phyloP scores from a whole-genome alignment of 2,888 invertebrate genomes.

The Alitta virens region DNA sequence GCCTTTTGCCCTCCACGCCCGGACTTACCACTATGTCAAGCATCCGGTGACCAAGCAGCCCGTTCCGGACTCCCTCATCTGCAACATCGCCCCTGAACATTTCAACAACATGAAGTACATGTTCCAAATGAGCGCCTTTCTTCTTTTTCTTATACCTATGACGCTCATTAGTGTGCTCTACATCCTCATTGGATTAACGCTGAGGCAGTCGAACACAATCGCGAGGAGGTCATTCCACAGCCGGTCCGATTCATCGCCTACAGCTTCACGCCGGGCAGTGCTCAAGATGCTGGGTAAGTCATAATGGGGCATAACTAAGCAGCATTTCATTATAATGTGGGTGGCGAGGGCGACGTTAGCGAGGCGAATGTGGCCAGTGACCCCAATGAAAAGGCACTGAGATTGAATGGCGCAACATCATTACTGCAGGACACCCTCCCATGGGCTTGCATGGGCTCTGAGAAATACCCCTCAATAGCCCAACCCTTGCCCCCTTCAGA shows the following conservation, averaged over 20 bases:
- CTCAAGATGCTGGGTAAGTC: conserved; percentile 48
- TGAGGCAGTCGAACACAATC: conserved; percentile 33
- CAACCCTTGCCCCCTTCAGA: too few species aligned
- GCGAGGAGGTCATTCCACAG: conserved; percentile 21
- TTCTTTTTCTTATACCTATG: conserved; percentile 78
- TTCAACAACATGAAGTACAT: conserved; percentile 56
- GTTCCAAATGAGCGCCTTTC: conserved; percentile 75
- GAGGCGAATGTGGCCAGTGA: too few species aligned
- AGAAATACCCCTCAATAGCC: too few species aligned
- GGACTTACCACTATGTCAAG: conserved; percentile 37
- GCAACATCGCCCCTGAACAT: conserved; percentile 42
- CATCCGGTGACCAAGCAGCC: conserved; percentile 34
- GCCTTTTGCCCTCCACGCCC: conserved; percentile 47
- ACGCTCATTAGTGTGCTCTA: conserved; percentile 76
- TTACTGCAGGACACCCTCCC: too few species aligned
- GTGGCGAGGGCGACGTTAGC: too few species aligned
- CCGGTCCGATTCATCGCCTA: background rate
- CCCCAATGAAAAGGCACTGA: too few species aligned
- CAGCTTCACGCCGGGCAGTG: conserved; percentile 35
- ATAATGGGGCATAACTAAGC: too few species aligned
- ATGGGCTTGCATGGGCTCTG: too few species aligned
- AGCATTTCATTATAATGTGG: too few species aligned
- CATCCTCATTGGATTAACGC: conserved; percentile 46
- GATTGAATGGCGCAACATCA: too few species aligned
- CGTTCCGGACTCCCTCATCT: conserved; percentile 40